Evolutionary conservation across 1,140 invertebrate genomes (phyloP).

Genomic region (Zeugodacus cucurbitae): DNA sequence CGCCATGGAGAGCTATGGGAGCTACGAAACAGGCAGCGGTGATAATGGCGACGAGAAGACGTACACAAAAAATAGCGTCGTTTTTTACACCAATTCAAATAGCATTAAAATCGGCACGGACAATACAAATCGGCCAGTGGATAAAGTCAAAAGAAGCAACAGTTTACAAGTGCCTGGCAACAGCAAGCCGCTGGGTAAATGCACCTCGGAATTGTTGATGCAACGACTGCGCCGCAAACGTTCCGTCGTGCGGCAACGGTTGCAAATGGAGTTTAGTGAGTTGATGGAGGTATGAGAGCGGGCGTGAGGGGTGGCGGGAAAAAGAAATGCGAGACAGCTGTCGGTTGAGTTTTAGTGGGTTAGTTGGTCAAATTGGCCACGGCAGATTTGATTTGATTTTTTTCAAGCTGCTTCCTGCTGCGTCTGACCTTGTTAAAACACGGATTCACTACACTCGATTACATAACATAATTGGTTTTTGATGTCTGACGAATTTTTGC

Average conservation of each 20-base stretch:
- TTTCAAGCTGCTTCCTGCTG: neutral
- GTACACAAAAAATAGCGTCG: neutral
- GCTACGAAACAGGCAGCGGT: neutral
- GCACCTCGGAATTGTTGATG: conserved; percentile 44
- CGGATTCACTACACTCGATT: neutral
- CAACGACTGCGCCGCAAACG: conserved; percentile 54
- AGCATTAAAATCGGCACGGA: neutral
- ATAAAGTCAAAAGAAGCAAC: neutral
- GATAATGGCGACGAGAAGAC: neutral
- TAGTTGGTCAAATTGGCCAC: neutral
- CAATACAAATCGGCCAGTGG: neutral
- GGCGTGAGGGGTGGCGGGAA: neutral
- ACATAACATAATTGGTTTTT: neutral
- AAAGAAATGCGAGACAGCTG: neutral
- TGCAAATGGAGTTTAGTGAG: conserved; percentile 55
- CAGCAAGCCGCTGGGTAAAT: neutral
- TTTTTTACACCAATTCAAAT: neutral
- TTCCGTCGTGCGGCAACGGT: conserved; percentile 49
- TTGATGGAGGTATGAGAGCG: conserved; percentile 49
- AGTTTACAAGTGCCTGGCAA: neutral
- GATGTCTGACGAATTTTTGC: neutral
- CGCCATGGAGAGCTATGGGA: neutral
- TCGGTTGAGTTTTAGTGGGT: neutral
- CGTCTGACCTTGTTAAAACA: neutral
- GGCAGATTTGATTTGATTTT: neutral